Base-by-base conservation (phyloP, 2,888 invertebrate species). In the Limnephilus marmoratus region DNA sequence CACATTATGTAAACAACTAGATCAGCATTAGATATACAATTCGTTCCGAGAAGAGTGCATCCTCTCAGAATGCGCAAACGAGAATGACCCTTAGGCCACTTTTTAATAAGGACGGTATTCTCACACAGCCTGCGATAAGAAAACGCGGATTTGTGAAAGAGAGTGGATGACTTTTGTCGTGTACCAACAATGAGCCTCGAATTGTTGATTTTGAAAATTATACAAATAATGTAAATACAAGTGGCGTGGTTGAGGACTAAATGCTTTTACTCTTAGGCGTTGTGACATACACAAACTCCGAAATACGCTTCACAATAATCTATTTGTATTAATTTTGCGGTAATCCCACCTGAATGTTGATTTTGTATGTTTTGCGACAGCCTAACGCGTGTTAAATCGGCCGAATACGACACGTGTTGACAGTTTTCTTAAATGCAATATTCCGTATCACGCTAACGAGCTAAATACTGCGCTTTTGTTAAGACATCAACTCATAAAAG, bases 1-100 rank as follows among this genome's bases (percentile, higher is more conserved):
- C 90, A 86, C 93, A 93, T 93, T 93, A 93, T 93, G 93, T 93
- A 93, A 93, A 92, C 93, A 93, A 91, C 91, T 93, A 93, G 93
- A 93, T 93, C 92, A 92, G 81, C 89, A 91, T 92, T 93, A 93
- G 93, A 93, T 93, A 92, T 93, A 85, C 93, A 85, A 86, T 81
- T 82, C 53, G 85, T 88, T 90, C 91, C 85, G 88, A 91, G 91
- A 91, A 90, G 45, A 85, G 80, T 41, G 81, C 91, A 41, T 80
- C 53, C 87, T 45, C 87, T 81, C 80, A 29, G 83, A 88, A 37
- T 29, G 85, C 82, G 88, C 88, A 91, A 88, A 91, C 45, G 83
- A 53, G 81, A 83, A 83, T 91, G 91, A 91, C 91, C 91, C 89
- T 87, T 91, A 24, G 41, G 49, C 83, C 9, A 68, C 34, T 87